Base-by-base conservation (phyloP, 2,888 invertebrate genomes). In the Polyommatus iphigenia region DNA sequence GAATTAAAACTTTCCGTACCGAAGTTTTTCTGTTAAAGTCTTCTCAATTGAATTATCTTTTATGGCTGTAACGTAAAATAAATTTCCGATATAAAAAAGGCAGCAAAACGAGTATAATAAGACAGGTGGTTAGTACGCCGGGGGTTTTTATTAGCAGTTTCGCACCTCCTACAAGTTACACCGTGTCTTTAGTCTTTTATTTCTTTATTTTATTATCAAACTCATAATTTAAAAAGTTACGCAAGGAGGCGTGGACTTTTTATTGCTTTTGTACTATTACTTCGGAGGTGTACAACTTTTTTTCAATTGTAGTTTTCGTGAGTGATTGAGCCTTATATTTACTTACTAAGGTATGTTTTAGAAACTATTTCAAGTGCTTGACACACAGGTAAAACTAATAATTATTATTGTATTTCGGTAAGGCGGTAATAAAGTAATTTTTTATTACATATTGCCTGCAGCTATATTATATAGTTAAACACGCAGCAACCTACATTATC, bases 141-240 rank as follows among this genome's bases (percentile, higher is more conserved):
- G 46, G 24, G 75, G 75, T 29, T 50, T 75, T 75, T 75, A 75
- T 75, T 75, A 54, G 75, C 54, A 50, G 75, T 75, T 75, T 75
- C 54, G 18, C 75, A 50, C 75, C 75, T 54, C 29, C 29, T 18
- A 75, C 24, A 54, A 54, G 50, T 24, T 54, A 29, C 54, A 46
- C 20, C 50, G 13, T 41, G 29, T 75, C 46, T 50, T 75, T 75
- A 75, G 29, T 18, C 7, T 75, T 50, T 73, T 15, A 50, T 73
- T 41, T 18, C 41, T 41, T 36, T 72, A 41, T 72, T 72, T 72
- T 41, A 67, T 29, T 67, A 67, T 18, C 29, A 2, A 67, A 32
- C 67, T 32, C 67, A 7, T 67, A 29, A 67, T 67, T 67, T 6
- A 67, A 32, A 67, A 67, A 24, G 62, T 24, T 62, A 62, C 62